phyloP scores from a whole-genome alignment of 2,113 vertebrate species.

The Dunckerocampus dactyliophorus region DNA sequence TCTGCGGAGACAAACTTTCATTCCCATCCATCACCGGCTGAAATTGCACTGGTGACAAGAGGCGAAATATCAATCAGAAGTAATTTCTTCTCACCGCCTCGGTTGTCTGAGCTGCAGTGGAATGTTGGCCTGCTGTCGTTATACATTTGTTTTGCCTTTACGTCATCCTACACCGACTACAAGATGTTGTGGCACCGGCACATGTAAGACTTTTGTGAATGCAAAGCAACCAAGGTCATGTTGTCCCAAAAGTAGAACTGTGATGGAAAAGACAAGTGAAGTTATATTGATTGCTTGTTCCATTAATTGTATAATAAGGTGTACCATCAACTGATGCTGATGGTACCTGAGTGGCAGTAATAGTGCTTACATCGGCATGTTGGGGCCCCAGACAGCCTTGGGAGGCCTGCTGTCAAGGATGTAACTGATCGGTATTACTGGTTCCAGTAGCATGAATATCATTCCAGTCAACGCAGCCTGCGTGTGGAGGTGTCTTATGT shows the following conservation, averaged over 20 bases:
- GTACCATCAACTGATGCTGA: constrained; percentile 49
- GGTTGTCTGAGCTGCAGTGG: constrained; percentile 41
- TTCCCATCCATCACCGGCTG: constrained; percentile 47
- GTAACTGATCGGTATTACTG: constrained; percentile 12
- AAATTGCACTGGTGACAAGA: constrained; percentile 63
- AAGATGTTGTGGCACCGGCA: constrained; percentile 17
- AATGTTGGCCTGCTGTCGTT: constrained; percentile 59
- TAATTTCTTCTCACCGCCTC: constrained; percentile 51
- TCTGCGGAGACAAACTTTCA: constrained; percentile 51
- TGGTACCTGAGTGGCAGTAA: constrained; percentile 37
- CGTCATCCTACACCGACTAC: constrained; percentile 34
- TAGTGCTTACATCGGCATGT: constrained; percentile 38
- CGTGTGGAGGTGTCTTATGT: constrained; percentile 3
- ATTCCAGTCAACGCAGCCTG: constrained; percentile 10
- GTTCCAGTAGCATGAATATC: constrained; percentile 20
- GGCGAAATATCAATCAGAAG: constrained; percentile 66
- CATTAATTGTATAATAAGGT: constrained; percentile 34
- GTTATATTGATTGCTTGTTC: constrained; percentile 20
- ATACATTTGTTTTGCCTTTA: constrained; percentile 63
- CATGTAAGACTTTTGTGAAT: too few relatives aligned
- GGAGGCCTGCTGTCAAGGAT: constrained; percentile 1
- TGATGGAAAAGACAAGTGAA: constrained; percentile 17
- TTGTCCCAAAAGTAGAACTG: constrained; percentile 8
- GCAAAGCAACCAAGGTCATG: constrained; percentile 26
- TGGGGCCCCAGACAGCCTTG: constrained; percentile 26